Conservation (phyloP, 2,797 vertebrate species). For the Sylvilagus floridanus region DNA sequence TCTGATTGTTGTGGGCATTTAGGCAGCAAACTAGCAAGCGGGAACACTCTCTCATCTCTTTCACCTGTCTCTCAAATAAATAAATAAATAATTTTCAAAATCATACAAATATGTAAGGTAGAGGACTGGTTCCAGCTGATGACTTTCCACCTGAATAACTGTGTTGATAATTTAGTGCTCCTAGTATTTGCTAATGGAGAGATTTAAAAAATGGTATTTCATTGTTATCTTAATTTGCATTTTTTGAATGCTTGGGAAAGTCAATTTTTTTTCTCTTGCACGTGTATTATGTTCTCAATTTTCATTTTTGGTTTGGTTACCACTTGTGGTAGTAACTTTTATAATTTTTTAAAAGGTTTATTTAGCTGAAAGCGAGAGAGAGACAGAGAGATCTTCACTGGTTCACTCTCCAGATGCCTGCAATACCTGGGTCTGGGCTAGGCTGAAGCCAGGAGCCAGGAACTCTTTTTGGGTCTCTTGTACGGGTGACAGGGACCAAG, state of each 20-base stretch:
- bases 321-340: background rate
- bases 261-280: constrained; percentile 11
- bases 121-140: background rate
- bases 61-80: no score
- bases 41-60: no score
- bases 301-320: constrained; percentile 20
- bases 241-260: constrained; percentile 35
- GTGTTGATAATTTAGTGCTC: background rate
- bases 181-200: background rate
- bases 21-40: no score
- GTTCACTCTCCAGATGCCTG: no score
- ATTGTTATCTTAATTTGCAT: background rate
- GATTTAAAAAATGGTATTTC: background rate
- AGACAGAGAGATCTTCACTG: no score
- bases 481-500: no score
- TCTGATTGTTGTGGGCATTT: no score
- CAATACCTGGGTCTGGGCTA: no score
- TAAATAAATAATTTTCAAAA: background rate
- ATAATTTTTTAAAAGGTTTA: no score
- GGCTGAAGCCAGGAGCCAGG: no score
- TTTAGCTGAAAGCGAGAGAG: no score
- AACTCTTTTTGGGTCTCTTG: no score
- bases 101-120: background rate
- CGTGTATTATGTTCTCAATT: constrained; percentile 1
- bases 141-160: background rate